These are phyloP conservation scores for Aquatica leii DNA, from an alignment of 2,888 invertebrate genomes.

Conservation along the genomic window DNA sequence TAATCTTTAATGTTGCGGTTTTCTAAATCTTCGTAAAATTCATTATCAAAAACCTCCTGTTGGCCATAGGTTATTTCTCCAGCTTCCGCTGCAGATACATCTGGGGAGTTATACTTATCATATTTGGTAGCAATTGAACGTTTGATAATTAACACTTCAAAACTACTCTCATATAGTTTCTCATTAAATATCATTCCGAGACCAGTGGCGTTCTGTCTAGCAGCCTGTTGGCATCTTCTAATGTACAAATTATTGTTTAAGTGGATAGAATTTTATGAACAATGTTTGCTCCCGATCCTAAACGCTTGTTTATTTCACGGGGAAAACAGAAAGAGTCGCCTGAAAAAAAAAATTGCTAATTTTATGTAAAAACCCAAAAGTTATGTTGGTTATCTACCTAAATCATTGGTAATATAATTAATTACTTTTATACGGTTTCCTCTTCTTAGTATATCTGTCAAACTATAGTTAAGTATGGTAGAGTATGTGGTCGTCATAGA, in stretches of 20 bases:
- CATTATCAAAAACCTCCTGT: no score
- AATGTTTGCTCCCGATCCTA: no score
- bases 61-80: constrained; percentile 5
- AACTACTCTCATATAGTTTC: constrained; percentile 2
- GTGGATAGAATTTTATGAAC: constrained; percentile 2
- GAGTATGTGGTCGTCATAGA: no score
- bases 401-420: no score
- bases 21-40: no score
- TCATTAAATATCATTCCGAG: constrained; percentile 3
- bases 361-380: no score
- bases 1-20: constrained; percentile 2
- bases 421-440: constrained; percentile 3
- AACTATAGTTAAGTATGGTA: no score
- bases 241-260: constrained; percentile 4
- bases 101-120: constrained; percentile 2
- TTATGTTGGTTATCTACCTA: no score
- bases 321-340: no score
- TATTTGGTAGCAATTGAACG: background rate
- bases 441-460: no score
- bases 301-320: no score
- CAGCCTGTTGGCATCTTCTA: constrained; percentile 4
- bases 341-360: no score
- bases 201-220: constrained; percentile 4
- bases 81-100: background rate
- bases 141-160: constrained; percentile 1